Percentiles rank a stretch among this genome's conserved stretches.
Evolutionary conservation across 2,888 invertebrate genomes (phyloP).

Genomic region (Exocentrus adspersus): DNA sequence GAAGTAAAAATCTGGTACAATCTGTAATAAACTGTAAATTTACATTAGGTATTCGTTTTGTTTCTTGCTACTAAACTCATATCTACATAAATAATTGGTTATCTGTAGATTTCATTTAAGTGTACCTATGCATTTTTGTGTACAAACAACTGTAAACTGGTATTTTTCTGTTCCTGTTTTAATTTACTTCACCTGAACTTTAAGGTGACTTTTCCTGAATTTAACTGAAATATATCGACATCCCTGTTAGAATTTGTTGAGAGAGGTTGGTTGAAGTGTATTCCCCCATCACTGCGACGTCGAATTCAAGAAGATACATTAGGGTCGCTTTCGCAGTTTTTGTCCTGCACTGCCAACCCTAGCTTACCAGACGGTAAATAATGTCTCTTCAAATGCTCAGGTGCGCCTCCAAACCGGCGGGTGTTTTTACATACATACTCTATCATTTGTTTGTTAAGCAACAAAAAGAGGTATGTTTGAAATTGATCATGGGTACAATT

Average conservation of each 20-base stretch:
- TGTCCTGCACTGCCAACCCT: conserved; percentile 10
- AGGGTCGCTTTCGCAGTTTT: conserved; percentile 21
- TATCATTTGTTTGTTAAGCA: background rate
- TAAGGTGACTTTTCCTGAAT: background rate
- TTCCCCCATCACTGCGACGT: conserved; percentile 20
- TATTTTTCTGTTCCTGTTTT: too few relatives aligned
- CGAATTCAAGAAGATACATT: conserved; percentile 21
- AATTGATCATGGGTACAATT: background rate
- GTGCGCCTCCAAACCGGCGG: background rate
- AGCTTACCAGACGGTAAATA: conserved; percentile 11
- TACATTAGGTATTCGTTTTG: too few relatives aligned
- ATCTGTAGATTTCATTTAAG: too few relatives aligned
- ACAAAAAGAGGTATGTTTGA: conserved; percentile 1
- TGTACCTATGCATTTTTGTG: too few relatives aligned
- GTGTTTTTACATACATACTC: background rate
- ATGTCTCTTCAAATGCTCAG: conserved; percentile 18
- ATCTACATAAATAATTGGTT: too few relatives aligned
- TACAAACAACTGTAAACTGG: too few relatives aligned
- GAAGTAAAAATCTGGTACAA: too few relatives aligned
- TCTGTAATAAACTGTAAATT: too few relatives aligned
- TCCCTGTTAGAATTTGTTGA: conserved; percentile 6
- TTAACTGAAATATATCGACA: conserved; percentile 7
- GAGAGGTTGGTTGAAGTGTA: conserved; percentile 14
- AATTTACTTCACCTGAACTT: too few relatives aligned
- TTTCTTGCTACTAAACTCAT: too few relatives aligned